Evolutionary conservation across 2,797 vertebrate genomes (phyloP), one percentile per base, ranked within the genome.

Genomic region (Pseudocheirus occidentalis): DNA sequence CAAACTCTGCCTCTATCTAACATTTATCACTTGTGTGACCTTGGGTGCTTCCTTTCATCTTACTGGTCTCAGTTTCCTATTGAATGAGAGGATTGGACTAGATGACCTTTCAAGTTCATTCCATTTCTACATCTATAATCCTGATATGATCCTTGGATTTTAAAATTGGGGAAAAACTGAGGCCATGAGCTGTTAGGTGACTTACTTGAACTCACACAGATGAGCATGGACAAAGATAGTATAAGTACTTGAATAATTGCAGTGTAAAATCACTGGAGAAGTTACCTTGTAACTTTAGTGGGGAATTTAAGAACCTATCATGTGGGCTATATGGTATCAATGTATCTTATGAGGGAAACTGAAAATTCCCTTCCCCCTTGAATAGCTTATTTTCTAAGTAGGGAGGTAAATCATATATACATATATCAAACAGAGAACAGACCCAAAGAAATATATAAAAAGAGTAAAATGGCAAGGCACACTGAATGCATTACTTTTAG

Each of bases 311-410:
- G 7, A 27, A 66, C 52, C 28, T 91, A 18, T 24, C 59, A 55
- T 59, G 40, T 95, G n/a, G 52, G 21, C 66, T 58, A 10, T n/a
- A 56, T 57, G 92, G 40, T 89, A n/a, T 93, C 92, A 95, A n/a
- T 92, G 4, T 0, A 55, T 4, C 7, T 55, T 46, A 73, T n/a
- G 66, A 90, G 57, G 92, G 18, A 87, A 93, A 90, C 55, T 90
- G n/a, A 34, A 62, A 18, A 7, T 10, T 52, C 58, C n/a, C 73
- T 89, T 5, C 6, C 18, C 7, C n/a, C n/a, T 46, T 10, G 16
- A 40, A n/a, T 2, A 73, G 66, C 21, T 81, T 40, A n/a, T 73
- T 73, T 73, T 73, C 62, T 73, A 73, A 73, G 14, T 18, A n/a
- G 62, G 34, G n/a, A 73, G 34, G 14, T 21, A 73, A 73, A 40